Conservation (phyloP, 1,140 invertebrate species). For the Drosophila lini region DNA sequence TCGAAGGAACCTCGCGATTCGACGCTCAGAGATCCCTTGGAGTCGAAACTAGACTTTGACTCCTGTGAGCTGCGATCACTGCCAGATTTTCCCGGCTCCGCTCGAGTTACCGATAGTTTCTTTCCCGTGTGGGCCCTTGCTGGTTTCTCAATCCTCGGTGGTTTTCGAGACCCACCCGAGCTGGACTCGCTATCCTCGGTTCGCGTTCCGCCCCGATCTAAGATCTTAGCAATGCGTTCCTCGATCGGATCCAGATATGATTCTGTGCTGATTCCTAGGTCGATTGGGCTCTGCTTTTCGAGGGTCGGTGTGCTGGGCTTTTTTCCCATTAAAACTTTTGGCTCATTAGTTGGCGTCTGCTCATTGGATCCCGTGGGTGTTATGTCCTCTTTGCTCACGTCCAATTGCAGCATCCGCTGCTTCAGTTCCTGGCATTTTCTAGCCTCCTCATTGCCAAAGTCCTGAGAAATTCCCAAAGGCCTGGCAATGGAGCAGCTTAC, state of each 20-base stretch:
- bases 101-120: constrained; percentile 65
- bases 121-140: constrained; percentile 69
- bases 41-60: constrained; percentile 87
- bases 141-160: constrained; percentile 76
- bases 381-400: constrained; percentile 52
- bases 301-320: constrained; percentile 87
- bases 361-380: constrained; percentile 64
- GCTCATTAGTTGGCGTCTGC: constrained; percentile 68
- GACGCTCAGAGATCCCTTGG: constrained; percentile 86
- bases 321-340: constrained; percentile 71
- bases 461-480: constrained; percentile 90
- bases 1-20: constrained; percentile 89
- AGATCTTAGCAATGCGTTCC: constrained; percentile 74
- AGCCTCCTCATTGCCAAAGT: constrained; percentile 87
- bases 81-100: constrained; percentile 73
- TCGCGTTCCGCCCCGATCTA: constrained; percentile 48
- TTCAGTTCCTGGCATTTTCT: constrained; percentile 84
- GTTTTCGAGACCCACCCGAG: constrained; percentile 76
- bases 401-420: constrained; percentile 76
- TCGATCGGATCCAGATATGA: constrained; percentile 79
- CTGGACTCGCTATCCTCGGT: constrained; percentile 81
- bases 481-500: constrained; percentile 91
- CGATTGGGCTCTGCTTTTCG: constrained; percentile 87
- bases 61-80: constrained; percentile 83
- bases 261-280: constrained; percentile 84